Conservation (phyloP, 2,113 vertebrate genomes). For the Platanista minor region DNA sequence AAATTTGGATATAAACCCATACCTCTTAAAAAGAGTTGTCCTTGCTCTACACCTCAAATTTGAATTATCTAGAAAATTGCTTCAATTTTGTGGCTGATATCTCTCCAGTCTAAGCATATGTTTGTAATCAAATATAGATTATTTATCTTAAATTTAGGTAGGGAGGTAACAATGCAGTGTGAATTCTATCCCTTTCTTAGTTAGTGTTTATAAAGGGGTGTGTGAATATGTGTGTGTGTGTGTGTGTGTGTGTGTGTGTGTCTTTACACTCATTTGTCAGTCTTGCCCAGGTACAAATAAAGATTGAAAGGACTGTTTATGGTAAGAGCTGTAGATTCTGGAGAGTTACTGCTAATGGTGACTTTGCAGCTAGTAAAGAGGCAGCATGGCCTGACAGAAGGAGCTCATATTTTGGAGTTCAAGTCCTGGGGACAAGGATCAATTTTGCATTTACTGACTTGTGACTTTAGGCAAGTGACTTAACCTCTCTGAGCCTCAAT, state of each 20-base stretch:
- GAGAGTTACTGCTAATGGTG: not conserved
- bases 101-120: not conserved
- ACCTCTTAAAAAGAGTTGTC: not conserved
- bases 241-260: not conserved
- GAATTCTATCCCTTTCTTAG: not conserved
- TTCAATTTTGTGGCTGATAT: not conserved
- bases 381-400: no score
- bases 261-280: not conserved
- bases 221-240: not conserved
- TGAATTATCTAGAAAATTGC: not conserved
- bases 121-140: not conserved
- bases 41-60: not conserved
- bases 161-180: not conserved
- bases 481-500: not conserved
- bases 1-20: not conserved
- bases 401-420: not conserved
- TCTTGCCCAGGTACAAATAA: not conserved
- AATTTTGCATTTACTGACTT: not conserved
- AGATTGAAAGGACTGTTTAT: not conserved
- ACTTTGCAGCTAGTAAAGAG: not conserved
- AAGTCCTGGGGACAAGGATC: not conserved
- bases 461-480: not conserved
- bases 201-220: not conserved
- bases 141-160: not conserved
- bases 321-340: not conserved